These are phyloP conservation scores for Pteropus rufus DNA, from an alignment of 2,797 vertebrate species.

Conservation along the genomic window DNA sequence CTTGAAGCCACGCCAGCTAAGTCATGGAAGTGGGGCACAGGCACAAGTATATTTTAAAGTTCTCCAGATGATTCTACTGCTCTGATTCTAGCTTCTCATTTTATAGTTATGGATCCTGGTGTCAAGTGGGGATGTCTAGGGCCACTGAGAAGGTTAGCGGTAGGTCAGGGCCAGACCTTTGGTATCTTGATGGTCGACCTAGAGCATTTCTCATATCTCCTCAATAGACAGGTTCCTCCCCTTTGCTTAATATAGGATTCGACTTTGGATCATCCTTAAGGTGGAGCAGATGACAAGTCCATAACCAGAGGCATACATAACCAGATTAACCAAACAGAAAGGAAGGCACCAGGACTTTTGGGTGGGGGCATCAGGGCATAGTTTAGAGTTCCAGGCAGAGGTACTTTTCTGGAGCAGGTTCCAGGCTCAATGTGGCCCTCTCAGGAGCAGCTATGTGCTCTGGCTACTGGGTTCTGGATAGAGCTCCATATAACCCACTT, in stretches of 20 bases:
- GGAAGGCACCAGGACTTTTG: background rate
- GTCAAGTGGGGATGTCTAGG: background rate
- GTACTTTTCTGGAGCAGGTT: background rate
- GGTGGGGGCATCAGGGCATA: accelerated
- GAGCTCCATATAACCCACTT: background rate
- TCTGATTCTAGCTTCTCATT: background rate
- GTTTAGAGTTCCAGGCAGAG: background rate
- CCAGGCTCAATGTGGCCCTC: background rate
- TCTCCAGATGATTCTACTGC: background rate
- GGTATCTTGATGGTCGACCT: background rate
- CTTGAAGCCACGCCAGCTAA: background rate
- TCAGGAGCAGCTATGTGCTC: background rate
- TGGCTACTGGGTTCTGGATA: background rate
- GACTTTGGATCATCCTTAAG: background rate
- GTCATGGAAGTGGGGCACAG: background rate
- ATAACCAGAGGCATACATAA: background rate
- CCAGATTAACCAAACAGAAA: background rate
- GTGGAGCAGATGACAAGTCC: background rate
- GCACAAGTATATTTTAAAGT: background rate
- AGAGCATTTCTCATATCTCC: background rate
- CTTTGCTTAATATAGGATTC: background rate
- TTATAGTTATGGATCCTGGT: background rate
- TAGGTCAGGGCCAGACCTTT: background rate
- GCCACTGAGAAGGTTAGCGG: background rate
- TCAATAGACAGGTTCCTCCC: background rate